Evolutionary conservation across 2,113 vertebrate species (phyloP), one percentile per base, ranked within the genome.

Genomic region (Pelecanoides urinatrix): DNA sequence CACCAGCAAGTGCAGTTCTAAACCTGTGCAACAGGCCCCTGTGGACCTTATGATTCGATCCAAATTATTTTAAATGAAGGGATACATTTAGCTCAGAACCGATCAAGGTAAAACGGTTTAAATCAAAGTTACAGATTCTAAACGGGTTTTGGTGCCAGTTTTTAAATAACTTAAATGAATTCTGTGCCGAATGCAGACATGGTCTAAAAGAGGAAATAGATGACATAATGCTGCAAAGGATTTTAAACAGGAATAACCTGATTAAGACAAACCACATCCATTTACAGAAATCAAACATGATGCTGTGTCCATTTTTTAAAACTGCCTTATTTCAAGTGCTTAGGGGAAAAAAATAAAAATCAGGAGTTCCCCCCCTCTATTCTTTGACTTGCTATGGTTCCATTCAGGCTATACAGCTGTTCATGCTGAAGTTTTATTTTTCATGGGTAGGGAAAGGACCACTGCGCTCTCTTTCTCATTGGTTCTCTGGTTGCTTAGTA

Each of bases 401-500:
- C 70, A 47, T 47, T 16, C 50, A 52, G 79, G 59, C 50, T 38
- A 2, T 29, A 62, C 92, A 88, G 96, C 88, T 95, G 92, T 34
- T 92, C 45, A 14, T 58, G 91, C 74, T 59, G 49, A 91, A 92
- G 88, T 76, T 97, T 82, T 26, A 9, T 86, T 90, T 97, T 66
- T 91, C 36, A 50, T 5, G 42, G 92, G 79, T 9, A 93, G 74
- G 80, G 86, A 63, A 81, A 83, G 66, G 88, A 78, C 62, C n/a
- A 20, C 83, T 9, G 71, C 20, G 12, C 56, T 91, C 73, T 20
- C 89, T 55, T 87, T 13, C 94, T 85, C 96, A 97, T 96, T 98
- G 97, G 98, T 26, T 97, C 90, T 27, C 80, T 68, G 94, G 97
- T 98, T 98, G 98, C 98, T 98, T 97, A 82, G 98, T 96, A 58